Evolutionary conservation across 1,140 invertebrate species (phyloP).

Genomic region (Goniozus legneri): DNA sequence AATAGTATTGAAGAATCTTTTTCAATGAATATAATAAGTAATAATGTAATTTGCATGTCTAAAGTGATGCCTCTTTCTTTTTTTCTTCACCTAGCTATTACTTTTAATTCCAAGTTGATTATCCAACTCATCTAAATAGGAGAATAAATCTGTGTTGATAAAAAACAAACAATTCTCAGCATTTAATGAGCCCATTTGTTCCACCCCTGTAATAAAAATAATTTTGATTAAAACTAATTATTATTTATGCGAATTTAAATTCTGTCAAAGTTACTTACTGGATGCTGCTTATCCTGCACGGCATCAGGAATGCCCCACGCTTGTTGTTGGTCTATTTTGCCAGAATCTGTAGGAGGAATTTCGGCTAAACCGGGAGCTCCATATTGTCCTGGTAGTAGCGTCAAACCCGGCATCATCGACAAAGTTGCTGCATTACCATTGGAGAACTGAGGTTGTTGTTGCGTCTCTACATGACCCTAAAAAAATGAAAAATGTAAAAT

Average conservation of each 20-base stretch:
- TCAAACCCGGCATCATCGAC: conserved; percentile 44
- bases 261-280: conserved; percentile 42
- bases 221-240: not conserved
- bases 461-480: conserved; percentile 46
- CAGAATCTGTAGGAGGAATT: conserved; percentile 43
- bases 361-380: conserved; percentile 38
- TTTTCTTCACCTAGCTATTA: conserved; percentile 35
- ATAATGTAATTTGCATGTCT: conserved; percentile 41
- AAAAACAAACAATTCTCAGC: conserved; percentile 19
- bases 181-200: conserved; percentile 46
- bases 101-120: conserved; percentile 32
- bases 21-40: conserved; percentile 44
- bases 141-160: conserved; percentile 18
- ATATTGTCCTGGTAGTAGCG: conserved; percentile 45
- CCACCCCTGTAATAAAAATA: conserved; percentile 40
- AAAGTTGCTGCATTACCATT: conserved; percentile 44
- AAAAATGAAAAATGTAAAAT: not conserved
- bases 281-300: conserved; percentile 51
- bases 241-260: too few relatives aligned
- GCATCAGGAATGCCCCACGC: conserved; percentile 49
- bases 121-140: conserved; percentile 23
- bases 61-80: too few relatives aligned
- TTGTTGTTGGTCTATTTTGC: conserved; percentile 47
- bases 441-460: conserved; percentile 41
- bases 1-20: conserved; percentile 46